Conservation (phyloP, 2,113 vertebrate genomes). For the Phalacrocorax carbo region DNA sequence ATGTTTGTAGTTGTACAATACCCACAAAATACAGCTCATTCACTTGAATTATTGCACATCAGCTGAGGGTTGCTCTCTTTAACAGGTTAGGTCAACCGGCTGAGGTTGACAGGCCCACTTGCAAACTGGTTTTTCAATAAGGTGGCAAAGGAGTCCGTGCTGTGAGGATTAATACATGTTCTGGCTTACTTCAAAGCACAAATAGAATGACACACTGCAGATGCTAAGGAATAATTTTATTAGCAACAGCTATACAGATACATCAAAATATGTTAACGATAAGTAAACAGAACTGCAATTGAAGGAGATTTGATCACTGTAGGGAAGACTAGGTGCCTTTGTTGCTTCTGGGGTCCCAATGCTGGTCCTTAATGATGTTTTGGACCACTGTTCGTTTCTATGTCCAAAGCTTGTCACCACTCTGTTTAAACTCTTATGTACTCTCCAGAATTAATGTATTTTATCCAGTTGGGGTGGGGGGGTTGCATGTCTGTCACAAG, state of each 20-base stretch:
- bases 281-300: background rate
- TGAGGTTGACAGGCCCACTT: background rate
- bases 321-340: background rate
- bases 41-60: background rate
- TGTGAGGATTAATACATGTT: background rate
- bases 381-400: background rate
- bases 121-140: background rate
- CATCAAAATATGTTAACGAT: background rate
- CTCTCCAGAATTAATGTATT: background rate
- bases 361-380: background rate
- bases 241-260: background rate
- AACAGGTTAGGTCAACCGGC: background rate
- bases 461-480: rapidly evolving
- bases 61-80: background rate
- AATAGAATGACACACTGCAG: background rate
- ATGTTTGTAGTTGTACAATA: background rate
- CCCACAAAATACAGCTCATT: background rate
- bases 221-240: background rate
- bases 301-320: background rate
- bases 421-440: background rate
- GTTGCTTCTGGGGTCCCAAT: background rate
- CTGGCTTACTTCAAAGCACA: background rate
- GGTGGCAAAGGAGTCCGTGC: background rate
- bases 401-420: background rate
- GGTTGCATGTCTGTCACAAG: background rate